A percentile compares a stretch with the other conserved stretches of the same genome.
phyloP scores from a whole-genome alignment of 2,888 invertebrate species.

The Lamellibrachia columna region DNA sequence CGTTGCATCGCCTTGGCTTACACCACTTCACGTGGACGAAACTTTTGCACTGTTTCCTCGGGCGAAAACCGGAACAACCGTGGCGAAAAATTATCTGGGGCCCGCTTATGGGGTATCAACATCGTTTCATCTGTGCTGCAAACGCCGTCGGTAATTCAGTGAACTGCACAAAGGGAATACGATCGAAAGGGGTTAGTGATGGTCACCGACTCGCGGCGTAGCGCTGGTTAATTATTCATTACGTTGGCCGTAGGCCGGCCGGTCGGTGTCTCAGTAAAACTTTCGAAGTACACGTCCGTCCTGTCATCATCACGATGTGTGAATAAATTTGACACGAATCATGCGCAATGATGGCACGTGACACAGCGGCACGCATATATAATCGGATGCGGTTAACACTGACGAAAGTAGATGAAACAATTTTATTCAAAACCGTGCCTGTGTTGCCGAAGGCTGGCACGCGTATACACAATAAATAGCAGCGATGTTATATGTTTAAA shows the following conservation, averaged over 20 bases:
- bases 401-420: neutral
- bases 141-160: neutral
- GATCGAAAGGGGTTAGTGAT: neutral
- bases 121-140: neutral
- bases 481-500: neutral
- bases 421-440: neutral
- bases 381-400: conserved; percentile 1
- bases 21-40: neutral
- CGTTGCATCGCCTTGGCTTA: neutral
- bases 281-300: neutral
- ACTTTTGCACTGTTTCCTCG: neutral
- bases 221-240: neutral
- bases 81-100: neutral
- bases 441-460: conserved; percentile 1
- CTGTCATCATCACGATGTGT: neutral
- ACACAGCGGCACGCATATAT: neutral
- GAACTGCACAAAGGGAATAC: neutral
- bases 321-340: conserved; percentile 11
- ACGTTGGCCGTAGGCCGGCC: neutral
- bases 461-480: neutral
- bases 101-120: neutral
- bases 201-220: neutral
- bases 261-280: neutral
- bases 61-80: neutral
- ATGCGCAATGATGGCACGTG: neutral